A percentile compares a stretch with the other conserved stretches of the same genome.
These are phyloP conservation scores for Oncopeltus fasciatus DNA, from an alignment of 1,140 invertebrate species.

Conservation along the genomic window DNA sequence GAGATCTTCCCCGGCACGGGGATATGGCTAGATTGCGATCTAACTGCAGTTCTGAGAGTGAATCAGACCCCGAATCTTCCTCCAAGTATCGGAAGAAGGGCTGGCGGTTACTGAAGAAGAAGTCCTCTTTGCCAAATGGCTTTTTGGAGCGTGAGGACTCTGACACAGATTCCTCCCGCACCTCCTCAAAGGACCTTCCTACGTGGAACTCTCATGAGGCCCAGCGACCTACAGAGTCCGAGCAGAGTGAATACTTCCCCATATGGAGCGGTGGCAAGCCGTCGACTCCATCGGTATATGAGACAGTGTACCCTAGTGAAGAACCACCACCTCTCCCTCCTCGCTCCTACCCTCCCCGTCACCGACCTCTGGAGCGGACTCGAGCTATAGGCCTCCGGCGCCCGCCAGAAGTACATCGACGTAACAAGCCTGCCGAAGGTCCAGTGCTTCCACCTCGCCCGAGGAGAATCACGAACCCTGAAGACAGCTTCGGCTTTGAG, in stretches of 20 bases:
- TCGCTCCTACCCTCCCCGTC: conserved; percentile 27
- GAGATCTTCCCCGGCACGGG: conserved; percentile 19
- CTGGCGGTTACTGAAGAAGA: conserved; percentile 24
- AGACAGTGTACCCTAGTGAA: conserved; percentile 27
- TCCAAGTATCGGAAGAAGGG: conserved; percentile 23
- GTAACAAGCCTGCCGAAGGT: conserved; percentile 24
- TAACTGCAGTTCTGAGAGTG: conserved; percentile 26
- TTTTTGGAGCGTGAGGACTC: conserved; percentile 22
- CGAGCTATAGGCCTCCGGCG: conserved; percentile 26
- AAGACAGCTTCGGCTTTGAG: conserved; percentile 62
- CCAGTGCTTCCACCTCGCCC: conserved; percentile 25
- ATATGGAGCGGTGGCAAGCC: conserved; percentile 26
- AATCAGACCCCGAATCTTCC: conserved; percentile 26
- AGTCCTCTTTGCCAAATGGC: conserved; percentile 20
- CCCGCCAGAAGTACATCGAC: conserved; percentile 24
- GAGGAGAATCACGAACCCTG: conserved; percentile 31
- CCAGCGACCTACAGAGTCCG: conserved; percentile 17
- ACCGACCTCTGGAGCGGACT: conserved; percentile 31
- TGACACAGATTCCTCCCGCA: conserved; percentile 23
- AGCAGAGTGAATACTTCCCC: conserved; percentile 27
- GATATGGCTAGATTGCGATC: conserved; percentile 18
- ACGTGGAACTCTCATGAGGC: conserved; percentile 29
- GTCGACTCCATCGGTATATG: conserved; percentile 26
- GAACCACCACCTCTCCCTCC: conserved; percentile 32
- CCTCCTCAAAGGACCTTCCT: conserved; percentile 24